These are phyloP conservation scores for Lepidonotus clava DNA, from an alignment of 2,888 invertebrate species.

Conservation along the genomic window DNA sequence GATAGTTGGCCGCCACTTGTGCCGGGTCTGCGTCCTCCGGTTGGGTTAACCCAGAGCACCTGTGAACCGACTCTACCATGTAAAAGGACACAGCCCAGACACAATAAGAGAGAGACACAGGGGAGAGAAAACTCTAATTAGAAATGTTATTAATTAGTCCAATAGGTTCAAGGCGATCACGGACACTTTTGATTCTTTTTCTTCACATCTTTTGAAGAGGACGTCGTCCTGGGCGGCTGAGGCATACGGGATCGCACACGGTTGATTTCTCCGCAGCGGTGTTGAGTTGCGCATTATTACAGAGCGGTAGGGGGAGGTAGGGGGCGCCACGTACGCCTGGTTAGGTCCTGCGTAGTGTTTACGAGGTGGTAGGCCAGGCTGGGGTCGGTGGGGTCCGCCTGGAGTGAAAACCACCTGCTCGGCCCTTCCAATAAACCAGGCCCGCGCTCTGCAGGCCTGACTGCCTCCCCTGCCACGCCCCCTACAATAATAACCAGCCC, in stretches of 20 bases:
- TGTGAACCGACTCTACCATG: neutral
- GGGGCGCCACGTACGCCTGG: neutral
- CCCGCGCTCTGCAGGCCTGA: constrained; percentile 18
- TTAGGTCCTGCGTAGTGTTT: constrained; percentile 3
- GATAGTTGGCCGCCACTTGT: neutral
- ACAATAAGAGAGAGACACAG: neutral
- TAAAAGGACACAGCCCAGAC: neutral
- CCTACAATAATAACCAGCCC: neutral
- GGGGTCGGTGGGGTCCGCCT: neutral
- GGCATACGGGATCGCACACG: constrained; percentile 21
- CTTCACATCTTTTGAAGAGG: neutral
- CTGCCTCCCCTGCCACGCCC: constrained; percentile 14
- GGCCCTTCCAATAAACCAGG: neutral
- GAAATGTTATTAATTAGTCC: constrained; percentile 47
- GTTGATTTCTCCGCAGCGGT: constrained; percentile 18
- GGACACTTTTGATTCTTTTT: constrained; percentile 32
- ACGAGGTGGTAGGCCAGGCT: neutral
- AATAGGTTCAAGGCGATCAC: neutral
- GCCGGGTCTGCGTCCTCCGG: neutral
- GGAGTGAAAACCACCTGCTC: constrained; percentile 9
- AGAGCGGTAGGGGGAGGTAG: constrained; percentile 1
- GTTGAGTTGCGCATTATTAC: constrained; percentile 48
- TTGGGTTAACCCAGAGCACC: too few relatives aligned
- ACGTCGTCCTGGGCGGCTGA: neutral
- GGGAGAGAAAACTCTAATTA: constrained; percentile 1